These are phyloP conservation scores for Strix aluco DNA, from an alignment of 2,113 vertebrate genomes.

Conservation along the genomic window DNA sequence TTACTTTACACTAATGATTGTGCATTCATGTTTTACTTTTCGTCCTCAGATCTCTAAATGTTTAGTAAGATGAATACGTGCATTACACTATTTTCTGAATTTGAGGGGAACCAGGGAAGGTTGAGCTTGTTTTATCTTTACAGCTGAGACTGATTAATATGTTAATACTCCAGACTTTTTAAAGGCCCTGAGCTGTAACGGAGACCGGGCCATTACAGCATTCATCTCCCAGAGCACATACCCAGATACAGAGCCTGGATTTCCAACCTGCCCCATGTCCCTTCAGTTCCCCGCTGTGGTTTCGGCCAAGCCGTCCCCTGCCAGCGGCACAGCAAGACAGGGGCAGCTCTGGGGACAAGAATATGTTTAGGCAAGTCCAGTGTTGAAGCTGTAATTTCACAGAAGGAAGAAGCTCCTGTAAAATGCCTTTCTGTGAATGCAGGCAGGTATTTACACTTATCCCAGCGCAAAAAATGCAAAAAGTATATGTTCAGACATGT, in stretches of 20 bases:
- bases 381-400: neutral
- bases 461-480: neutral
- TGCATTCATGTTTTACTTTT: neutral
- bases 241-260: neutral
- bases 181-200: neutral
- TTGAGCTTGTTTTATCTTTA: neutral
- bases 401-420: neutral
- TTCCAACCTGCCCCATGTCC: neutral
- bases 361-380: neutral
- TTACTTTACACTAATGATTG: neutral
- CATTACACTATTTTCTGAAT: neutral
- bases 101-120: neutral
- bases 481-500: neutral
- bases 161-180: fast-evolving
- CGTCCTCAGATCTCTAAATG: neutral
- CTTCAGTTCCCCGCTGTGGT: neutral
- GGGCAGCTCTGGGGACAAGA: neutral
- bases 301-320: conserved; percentile 16
- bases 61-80: neutral
- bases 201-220: fast-evolving
- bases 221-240: neutral
- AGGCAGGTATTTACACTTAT: neutral
- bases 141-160: neutral
- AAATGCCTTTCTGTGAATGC: neutral
- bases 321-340: neutral